phyloP scores from a whole-genome alignment of 1,140 invertebrate genomes.

The Bombyx mori region DNA sequence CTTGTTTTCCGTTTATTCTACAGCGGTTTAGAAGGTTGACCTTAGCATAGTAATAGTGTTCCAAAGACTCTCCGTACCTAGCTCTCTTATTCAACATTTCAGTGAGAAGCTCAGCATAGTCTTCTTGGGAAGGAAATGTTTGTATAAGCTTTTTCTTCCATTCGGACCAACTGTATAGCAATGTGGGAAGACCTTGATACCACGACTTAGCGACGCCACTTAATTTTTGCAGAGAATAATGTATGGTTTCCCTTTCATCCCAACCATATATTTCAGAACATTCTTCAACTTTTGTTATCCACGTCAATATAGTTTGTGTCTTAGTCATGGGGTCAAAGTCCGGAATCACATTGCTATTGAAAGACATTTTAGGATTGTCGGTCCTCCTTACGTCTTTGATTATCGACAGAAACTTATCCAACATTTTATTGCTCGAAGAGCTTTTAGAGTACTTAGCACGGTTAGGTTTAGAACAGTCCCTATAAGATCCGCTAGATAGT shows the following conservation, averaged over 20 bases:
- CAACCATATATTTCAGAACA: conserved; percentile 10
- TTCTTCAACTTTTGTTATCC: conserved; percentile 14
- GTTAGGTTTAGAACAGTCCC: too few relatives aligned
- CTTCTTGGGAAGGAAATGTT: neutral
- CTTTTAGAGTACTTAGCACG: too few relatives aligned
- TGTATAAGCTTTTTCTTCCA: neutral
- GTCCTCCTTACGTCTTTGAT: too few relatives aligned
- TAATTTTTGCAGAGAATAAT: conserved; percentile 12
- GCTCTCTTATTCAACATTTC: conserved; percentile 24
- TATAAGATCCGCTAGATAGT: too few relatives aligned
- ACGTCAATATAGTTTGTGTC: conserved; percentile 8
- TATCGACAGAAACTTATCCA: too few relatives aligned
- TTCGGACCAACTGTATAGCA: neutral
- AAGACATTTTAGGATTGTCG: too few relatives aligned
- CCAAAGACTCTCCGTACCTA: conserved; percentile 14
- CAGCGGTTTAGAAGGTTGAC: conserved; percentile 22
- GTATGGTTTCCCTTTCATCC: conserved; percentile 14
- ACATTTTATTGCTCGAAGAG: too few relatives aligned
- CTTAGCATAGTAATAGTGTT: conserved; percentile 23
- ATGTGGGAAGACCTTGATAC: neutral
- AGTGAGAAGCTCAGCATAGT: conserved; percentile 1
- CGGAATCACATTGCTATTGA: conserved; percentile 10
- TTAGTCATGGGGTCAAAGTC: conserved; percentile 11
- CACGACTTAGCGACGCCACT: conserved; percentile 6
- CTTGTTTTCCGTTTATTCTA: conserved; percentile 11